phyloP scores from a whole-genome alignment of 2,888 invertebrate genomes.

The Temnothorax rugatulus region DNA sequence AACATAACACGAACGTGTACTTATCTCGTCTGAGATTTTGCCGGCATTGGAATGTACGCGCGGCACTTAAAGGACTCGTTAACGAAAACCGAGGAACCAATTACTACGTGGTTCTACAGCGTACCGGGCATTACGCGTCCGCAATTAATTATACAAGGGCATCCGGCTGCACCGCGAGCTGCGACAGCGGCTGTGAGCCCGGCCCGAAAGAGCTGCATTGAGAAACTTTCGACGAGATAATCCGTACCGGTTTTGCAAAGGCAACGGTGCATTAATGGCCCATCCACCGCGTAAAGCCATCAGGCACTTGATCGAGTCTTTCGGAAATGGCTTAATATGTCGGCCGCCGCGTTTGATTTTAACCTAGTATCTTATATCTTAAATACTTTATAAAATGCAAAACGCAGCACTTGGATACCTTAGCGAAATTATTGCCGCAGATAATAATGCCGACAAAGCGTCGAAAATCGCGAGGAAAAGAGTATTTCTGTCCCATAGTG shows the following conservation, averaged over 20 bases:
- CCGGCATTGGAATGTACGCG: conserved; percentile 61
- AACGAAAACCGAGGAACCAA: conserved; percentile 75
- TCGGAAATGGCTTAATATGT: conserved; percentile 41
- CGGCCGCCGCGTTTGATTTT: conserved; percentile 15
- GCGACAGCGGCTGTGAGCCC: conserved; percentile 47
- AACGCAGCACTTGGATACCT: conserved; percentile 22
- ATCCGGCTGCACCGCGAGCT: conserved; percentile 27
- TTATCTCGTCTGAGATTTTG: conserved; percentile 68
- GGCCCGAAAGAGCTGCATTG: conserved; percentile 65
- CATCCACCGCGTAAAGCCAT: conserved; percentile 66
- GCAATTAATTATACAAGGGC: conserved; percentile 73
- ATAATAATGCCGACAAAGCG: conserved; percentile 52
- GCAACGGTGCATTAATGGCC: conserved; percentile 78
- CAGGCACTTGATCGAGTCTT: conserved; percentile 68
- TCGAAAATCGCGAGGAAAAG: background rate
- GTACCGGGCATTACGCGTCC: conserved; percentile 71
- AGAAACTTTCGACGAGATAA: conserved; percentile 75
- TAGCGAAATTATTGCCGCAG: conserved; percentile 27
- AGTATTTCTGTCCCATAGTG: conserved; percentile 16
- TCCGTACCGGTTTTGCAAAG: conserved; percentile 78
- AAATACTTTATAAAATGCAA: conserved; percentile 43
- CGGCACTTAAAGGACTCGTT: conserved; percentile 75
- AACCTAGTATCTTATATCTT: conserved; percentile 50
- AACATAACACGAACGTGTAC: conserved; percentile 40
- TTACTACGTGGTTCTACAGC: conserved; percentile 71